Conservation (phyloP, 1,140 invertebrate genomes). For the Trichonephila clavipes region DNA sequence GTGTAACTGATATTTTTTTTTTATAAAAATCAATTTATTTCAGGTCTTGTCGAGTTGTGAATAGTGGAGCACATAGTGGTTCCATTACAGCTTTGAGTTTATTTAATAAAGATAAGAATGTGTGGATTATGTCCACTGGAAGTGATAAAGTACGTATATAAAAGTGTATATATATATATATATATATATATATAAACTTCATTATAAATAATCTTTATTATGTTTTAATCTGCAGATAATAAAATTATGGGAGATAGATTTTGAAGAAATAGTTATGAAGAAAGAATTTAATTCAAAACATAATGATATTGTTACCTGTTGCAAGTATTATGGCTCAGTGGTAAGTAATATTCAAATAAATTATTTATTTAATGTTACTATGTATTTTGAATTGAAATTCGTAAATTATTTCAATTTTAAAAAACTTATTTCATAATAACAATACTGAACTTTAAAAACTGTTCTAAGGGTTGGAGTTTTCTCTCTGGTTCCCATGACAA, state of each 20-base stretch:
- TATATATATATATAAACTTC: too few species aligned
- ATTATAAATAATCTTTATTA: background rate
- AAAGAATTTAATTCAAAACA: slow-evolving; percentile 28
- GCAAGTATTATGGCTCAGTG: background rate
- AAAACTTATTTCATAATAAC: too few species aligned
- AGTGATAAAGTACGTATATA: slow-evolving; percentile 60
- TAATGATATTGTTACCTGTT: slow-evolving; percentile 10
- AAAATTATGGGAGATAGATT: slow-evolving; percentile 28
- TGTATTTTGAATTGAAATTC: background rate
- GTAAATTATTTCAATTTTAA: too few species aligned
- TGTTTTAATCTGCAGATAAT: background rate
- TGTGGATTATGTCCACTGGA: slow-evolving; percentile 12
- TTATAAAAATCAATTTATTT: too few species aligned
- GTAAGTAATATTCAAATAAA: background rate
- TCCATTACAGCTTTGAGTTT: slow-evolving; percentile 37
- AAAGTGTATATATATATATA: too few species aligned
- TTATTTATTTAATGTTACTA: background rate
- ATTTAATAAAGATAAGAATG: background rate
- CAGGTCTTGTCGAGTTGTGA: slow-evolving; percentile 4
- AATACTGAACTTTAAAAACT: too few species aligned
- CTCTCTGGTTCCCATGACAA: slow-evolving; percentile 68
- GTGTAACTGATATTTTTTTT: too few species aligned
- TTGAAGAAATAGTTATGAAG: background rate
- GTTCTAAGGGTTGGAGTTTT: background rate
- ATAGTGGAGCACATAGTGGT: slow-evolving; percentile 45